These are phyloP conservation scores for Calosoma granatense DNA, from an alignment of 1,140 invertebrate species.

Conservation along the genomic window DNA sequence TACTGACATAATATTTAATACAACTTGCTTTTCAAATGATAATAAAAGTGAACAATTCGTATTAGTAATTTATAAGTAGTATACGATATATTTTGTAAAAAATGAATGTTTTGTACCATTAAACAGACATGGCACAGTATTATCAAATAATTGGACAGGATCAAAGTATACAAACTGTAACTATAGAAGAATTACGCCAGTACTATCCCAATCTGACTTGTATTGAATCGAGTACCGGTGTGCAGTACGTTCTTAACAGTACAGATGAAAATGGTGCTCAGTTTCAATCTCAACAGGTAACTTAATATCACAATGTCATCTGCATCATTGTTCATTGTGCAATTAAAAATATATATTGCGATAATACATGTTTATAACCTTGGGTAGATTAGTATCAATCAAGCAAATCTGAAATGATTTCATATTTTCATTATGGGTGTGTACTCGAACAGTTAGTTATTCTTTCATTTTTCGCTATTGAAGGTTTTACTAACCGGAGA, in stretches of 20 bases:
- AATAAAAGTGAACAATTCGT: too few relatives aligned
- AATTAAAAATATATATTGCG: constrained; percentile 18
- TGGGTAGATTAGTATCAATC: constrained; percentile 20
- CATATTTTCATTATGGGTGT: too few relatives aligned
- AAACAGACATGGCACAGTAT: constrained; percentile 32
- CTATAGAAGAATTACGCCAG: constrained; percentile 25
- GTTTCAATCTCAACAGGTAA: constrained; percentile 25
- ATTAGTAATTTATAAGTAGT: too few relatives aligned
- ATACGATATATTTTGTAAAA: background rate
- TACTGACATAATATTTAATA: too few relatives aligned
- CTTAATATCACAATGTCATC: constrained; percentile 16
- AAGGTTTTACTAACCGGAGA: constrained; percentile 22
- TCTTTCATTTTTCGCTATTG: background rate
- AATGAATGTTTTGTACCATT: background rate
- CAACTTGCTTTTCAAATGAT: too few relatives aligned
- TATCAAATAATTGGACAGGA: constrained; percentile 30
- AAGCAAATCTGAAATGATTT: constrained; percentile 21
- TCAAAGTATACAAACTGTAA: constrained; percentile 18
- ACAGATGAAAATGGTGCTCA: background rate
- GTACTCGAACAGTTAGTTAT: background rate
- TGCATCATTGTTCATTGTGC: constrained; percentile 10
- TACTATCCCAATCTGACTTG: constrained; percentile 26
- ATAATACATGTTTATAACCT: constrained; percentile 23
- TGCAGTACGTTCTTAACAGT: constrained; percentile 8
- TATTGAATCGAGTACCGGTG: constrained; percentile 17